Conservation (phyloP, 2,888 invertebrate species). For the Cetonia aurata region DNA sequence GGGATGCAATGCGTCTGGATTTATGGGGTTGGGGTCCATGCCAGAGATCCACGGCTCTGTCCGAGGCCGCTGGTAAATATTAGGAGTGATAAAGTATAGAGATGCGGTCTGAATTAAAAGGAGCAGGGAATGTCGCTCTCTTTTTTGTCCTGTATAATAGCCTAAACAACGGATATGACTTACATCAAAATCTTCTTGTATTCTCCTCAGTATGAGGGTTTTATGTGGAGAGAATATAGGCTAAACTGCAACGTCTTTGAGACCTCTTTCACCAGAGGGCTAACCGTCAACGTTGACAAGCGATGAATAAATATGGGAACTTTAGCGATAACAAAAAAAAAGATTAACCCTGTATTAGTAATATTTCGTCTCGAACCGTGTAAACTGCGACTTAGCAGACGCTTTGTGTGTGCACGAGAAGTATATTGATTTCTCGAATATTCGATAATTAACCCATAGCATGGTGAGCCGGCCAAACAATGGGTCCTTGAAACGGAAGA, state of each 20-base stretch:
- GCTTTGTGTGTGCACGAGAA: conserved; percentile 1
- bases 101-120: conserved; percentile 43
- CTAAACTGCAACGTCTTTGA: no score
- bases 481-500: background rate
- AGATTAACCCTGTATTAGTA: no score
- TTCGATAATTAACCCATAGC: conserved; percentile 17
- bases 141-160: conserved; percentile 6
- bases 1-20: conserved; percentile 56
- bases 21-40: conserved; percentile 54
- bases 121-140: conserved; percentile 37
- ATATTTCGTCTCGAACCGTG: background rate
- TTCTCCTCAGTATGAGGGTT: background rate
- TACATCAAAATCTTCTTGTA: conserved; percentile 20
- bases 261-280: no score
- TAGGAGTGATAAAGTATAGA: conserved; percentile 50
- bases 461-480: conserved; percentile 1
- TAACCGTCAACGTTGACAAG: background rate
- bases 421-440: background rate
- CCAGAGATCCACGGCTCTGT: conserved; percentile 46
- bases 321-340: background rate
- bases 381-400: no score
- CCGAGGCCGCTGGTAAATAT: conserved; percentile 49
- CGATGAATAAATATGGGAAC: background rate
- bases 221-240: background rate
- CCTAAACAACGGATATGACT: conserved; percentile 7